Conservation (phyloP, 2,888 invertebrate genomes). For the Monopis laevigella region DNA sequence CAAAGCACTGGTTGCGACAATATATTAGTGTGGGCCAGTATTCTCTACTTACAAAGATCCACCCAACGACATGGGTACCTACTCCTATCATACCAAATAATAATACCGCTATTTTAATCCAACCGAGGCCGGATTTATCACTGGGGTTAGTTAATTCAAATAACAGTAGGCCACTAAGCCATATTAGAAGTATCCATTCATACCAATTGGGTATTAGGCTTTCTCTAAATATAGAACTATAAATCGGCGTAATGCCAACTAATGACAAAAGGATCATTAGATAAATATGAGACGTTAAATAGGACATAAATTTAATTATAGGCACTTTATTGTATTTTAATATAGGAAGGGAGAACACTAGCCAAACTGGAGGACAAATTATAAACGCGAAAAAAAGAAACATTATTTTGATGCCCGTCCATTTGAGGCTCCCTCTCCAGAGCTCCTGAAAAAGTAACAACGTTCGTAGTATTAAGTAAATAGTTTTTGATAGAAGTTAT, state of each 20-base stretch:
- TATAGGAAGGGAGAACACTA: slow-evolving; percentile 93
- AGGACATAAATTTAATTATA: slow-evolving; percentile 99
- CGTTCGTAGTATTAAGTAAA: background rate
- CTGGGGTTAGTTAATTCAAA: slow-evolving; percentile 98
- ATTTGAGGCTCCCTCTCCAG: slow-evolving; percentile 96
- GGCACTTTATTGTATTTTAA: slow-evolving; percentile 98
- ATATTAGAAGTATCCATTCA: slow-evolving; percentile 94
- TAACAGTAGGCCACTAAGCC: slow-evolving; percentile 93
- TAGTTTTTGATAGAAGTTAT: slow-evolving; percentile 3
- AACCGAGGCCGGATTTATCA: slow-evolving; percentile 96
- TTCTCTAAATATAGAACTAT: slow-evolving; percentile 78
- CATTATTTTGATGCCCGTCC: slow-evolving; percentile 96
- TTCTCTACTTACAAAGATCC: slow-evolving; percentile 71
- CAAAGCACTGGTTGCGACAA: slow-evolving; percentile 96
- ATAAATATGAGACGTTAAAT: slow-evolving; percentile 98
- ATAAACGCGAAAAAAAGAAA: slow-evolving; percentile 93
- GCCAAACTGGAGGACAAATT: slow-evolving; percentile 95
- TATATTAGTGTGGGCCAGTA: slow-evolving; percentile 92
- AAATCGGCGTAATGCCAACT: slow-evolving; percentile 88
- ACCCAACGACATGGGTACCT: slow-evolving; percentile 85
- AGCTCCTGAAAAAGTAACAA: slow-evolving; percentile 77
- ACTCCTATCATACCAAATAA: slow-evolving; percentile 92
- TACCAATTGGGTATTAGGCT: slow-evolving; percentile 92
- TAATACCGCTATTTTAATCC: slow-evolving; percentile 88
- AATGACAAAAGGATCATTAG: slow-evolving; percentile 92